Evolutionary conservation across 2,888 invertebrate genomes (phyloP).

Genomic region (Ellobium chinense): DNA sequence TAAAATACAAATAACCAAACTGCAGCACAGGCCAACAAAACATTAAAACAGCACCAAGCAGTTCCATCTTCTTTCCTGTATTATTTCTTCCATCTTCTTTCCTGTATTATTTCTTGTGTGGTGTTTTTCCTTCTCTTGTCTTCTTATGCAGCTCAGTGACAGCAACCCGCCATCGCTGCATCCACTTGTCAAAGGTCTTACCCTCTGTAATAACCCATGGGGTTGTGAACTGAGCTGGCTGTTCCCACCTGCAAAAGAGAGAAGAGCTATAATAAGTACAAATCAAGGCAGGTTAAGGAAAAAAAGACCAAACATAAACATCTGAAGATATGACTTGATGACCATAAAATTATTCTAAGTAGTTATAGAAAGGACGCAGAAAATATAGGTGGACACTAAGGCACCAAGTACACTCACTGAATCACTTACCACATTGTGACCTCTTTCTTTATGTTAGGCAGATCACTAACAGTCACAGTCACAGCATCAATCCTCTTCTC

Average conservation of each 20-base stretch:
- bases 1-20: no score
- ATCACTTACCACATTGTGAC: constrained; percentile 23
- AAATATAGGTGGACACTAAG: no score
- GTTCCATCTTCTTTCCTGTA: no score
- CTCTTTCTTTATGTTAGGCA: neutral
- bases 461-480: neutral
- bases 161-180: constrained; percentile 68
- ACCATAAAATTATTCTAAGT: no score
- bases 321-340: no score
- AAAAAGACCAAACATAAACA: no score
- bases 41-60: no score
- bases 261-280: neutral
- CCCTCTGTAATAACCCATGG: constrained; percentile 70
- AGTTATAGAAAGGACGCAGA: no score
- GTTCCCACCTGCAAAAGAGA: constrained; percentile 68
- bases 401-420: no score
- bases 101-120: neutral
- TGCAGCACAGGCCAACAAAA: no score
- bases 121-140: neutral
- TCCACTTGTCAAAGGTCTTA: constrained; percentile 67
- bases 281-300: neutral
- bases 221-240: constrained; percentile 68
- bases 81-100: no score
- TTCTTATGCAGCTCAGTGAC: constrained; percentile 54
- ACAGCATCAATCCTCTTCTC: constrained; percentile 55